Base-by-base conservation (phyloP, 2,797 vertebrate genomes). In the Sarcoramphus papa region DNA sequence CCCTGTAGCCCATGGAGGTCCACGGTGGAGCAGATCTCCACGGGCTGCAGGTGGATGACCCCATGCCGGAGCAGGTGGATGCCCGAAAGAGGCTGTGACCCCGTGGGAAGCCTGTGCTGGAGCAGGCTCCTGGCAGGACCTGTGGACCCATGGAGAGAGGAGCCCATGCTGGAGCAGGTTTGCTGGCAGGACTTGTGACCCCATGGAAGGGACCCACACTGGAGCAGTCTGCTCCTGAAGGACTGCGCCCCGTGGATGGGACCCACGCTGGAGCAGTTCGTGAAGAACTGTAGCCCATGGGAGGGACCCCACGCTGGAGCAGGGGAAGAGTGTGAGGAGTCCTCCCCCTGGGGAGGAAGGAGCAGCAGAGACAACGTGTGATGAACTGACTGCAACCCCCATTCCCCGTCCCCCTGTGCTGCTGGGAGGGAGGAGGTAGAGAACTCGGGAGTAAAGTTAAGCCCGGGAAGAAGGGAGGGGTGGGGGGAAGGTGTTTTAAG, bases 341-440 rank as follows among this genome's bases (percentile, higher is more conserved):
- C 53, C 4, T 64, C 14, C 13, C 28, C 4, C 23, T 53, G 45
- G 45, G 40, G 28, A 57, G 41, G 25, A 47, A 57, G 37, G 13
- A 74, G 37, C 0, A 0, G n/a, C 62, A 53, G 47, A 47, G 31
- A 21, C 51, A 22, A 16, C 0, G 1, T 25, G 21, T 31, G 53
- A 18, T 68, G 24, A 40, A 25, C n/a, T 53, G 54, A 47, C 47
- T 6, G 0, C 17, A n/a, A 6, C 6, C 2, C n/a, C 24, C 23
- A 9, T 40, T 67, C 33, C 13, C 33, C 0, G 0, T 40, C 41
- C 27, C 17, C 18, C 35, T 35, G 43, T 4, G 2, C 59, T 11
- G 9, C 57, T 54, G 18, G 7, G 11, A 8, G 5, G 14, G 18
- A 83, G 7, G 2, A 84, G 59, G 40, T 37, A 27, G 35, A 64